Percentiles rank a stretch among this genome's conserved stretches.
Conservation (phyloP, 1,140 invertebrate genomes). For the Papilio machaon region DNA sequence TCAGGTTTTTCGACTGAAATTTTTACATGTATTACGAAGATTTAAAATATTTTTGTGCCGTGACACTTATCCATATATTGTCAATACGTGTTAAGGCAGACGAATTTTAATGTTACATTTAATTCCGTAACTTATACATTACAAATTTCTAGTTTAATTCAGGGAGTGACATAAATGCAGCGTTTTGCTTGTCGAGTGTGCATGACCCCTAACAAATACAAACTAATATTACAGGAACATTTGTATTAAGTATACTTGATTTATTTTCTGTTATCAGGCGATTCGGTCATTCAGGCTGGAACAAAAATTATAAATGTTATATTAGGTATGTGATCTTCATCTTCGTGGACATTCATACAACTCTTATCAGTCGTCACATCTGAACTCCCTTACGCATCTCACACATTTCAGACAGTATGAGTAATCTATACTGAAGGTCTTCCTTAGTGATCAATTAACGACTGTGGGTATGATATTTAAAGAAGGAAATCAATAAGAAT, state of each 20-base stretch:
- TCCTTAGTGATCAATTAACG: too few species aligned
- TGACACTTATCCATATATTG: background rate
- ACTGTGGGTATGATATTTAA: too few species aligned
- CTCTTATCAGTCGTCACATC: too few species aligned
- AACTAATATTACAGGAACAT: slow-evolving; percentile 69
- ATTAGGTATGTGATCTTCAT: background rate
- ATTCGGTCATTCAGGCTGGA: slow-evolving; percentile 55
- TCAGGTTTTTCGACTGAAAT: background rate
- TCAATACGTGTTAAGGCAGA: too few species aligned
- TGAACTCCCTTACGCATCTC: too few species aligned
- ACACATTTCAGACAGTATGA: too few species aligned
- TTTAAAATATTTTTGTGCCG: too few species aligned
- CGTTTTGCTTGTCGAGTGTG: slow-evolving; percentile 48
- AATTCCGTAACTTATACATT: background rate
- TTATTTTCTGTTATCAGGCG: slow-evolving; percentile 36
- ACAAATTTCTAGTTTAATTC: background rate
- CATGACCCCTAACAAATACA: slow-evolving; percentile 48
- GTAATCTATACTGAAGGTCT: too few species aligned
- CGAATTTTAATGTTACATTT: background rate
- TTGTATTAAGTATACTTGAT: slow-evolving; percentile 56
- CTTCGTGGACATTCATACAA: too few species aligned
- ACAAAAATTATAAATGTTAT: slow-evolving; percentile 41
- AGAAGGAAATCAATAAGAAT: too few species aligned
- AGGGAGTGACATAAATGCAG: slow-evolving; percentile 43
- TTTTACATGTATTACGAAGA: too few species aligned